Evolutionary conservation across 2,888 invertebrate species (phyloP), one percentile per base, ranked within the genome.

Genomic region (Calephelis perditalis): DNA sequence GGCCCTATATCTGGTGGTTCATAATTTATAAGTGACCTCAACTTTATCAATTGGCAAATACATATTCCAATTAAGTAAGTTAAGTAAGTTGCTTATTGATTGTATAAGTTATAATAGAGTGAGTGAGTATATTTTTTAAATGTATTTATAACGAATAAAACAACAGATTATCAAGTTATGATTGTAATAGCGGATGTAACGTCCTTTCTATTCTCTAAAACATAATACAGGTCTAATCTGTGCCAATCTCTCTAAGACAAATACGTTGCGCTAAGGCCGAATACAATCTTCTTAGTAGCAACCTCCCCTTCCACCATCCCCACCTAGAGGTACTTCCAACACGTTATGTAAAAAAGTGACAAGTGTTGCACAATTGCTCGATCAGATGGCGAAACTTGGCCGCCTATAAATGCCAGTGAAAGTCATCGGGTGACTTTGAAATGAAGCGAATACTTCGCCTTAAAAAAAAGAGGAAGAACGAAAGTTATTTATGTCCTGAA

Each of bases 341-440:
- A 66, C 64, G 82, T 89, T 89, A 88, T 85, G 84, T 88, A 89
- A 90, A 86, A 84, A 85, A 78, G 82, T 84, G 83, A 81, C 85
- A 84, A 83, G 81, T 77, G 77, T 90, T 90, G 82, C 89, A 89
- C 88, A 89, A 90, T 86, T 79, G 76, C 82, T 82, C 81, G 81
- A 86, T 84, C 81, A 80, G 86, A 86, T 84, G 88, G 84, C 84
- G 89, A 89, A 89, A 89, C 85, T 70, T 77, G 79, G 78, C 76
- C 80, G 81, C 80, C 79, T 80, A 80, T 79, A 82, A 84, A 85
- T 84, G 85, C 77, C 84, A 83, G 89, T 86, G 89, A 90, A 90
- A 90, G 89, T 86, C 81, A 80, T 78, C 79, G 75, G 79, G 79
- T 84, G 81, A 87, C 87, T 89, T 84, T 82, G 84, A 83, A 83